Percentiles rank a stretch among this genome's conserved stretches.
Evolutionary conservation across 1,140 invertebrate species (phyloP).

Genomic region (Lethrus apterus): DNA sequence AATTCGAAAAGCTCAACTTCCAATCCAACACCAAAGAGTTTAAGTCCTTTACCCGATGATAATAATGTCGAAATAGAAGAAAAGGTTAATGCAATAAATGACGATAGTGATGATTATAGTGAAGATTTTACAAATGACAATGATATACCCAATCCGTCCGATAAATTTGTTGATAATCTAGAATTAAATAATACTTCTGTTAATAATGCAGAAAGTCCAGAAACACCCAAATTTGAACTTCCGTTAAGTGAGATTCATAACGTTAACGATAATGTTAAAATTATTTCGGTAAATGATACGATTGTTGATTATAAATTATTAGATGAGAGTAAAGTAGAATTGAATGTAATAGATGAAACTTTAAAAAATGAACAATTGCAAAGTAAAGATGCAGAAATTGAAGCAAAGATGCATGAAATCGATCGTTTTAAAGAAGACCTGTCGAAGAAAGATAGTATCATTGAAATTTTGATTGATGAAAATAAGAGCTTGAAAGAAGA

Average conservation of each 20-base stretch:
- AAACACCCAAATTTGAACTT: no score
- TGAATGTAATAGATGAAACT: slow-evolving; percentile 1
- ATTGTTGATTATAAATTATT: no score
- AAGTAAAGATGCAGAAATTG: neutral
- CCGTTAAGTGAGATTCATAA: no score
- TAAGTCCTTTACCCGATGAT: slow-evolving; percentile 34
- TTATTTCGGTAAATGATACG: no score
- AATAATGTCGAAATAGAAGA: slow-evolving; percentile 17
- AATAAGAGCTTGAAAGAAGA: slow-evolving; percentile 30
- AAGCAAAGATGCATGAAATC: slow-evolving; percentile 2
- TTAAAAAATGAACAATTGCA: neutral
- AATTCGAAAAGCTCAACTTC: slow-evolving; percentile 17
- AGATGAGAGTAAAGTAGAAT: no score
- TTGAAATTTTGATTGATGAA: slow-evolving; percentile 31
- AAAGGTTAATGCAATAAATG: slow-evolving; percentile 18
- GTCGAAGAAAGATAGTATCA: slow-evolving; percentile 26
- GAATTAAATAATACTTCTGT: no score
- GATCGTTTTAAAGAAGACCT: slow-evolving; percentile 9
- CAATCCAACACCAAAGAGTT: slow-evolving; percentile 36
- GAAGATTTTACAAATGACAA: no score
- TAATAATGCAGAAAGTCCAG: no score
- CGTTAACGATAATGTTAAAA: no score
- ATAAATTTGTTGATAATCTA: no score
- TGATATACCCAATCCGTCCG: no score
- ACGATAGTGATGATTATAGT: slow-evolving; percentile 33